Evolutionary conservation across 2,113 vertebrate genomes (phyloP), one percentile per base, ranked within the genome.

Genomic region (Psettodes erumei): DNA sequence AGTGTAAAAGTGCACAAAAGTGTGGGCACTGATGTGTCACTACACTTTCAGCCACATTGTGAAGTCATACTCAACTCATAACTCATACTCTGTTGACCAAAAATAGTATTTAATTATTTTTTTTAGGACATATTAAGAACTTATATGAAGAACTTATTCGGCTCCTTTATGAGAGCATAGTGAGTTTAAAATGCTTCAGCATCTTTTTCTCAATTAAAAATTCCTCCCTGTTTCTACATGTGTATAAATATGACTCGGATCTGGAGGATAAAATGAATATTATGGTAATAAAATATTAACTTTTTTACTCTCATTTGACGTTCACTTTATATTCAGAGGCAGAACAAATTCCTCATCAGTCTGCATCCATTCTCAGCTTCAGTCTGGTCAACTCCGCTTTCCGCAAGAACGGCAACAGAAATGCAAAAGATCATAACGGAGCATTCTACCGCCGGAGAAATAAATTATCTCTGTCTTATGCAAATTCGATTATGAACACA

Each of bases 371-470:
- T 38, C 27, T 72, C 19, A 19, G 51, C 72, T 55, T 64, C 67
- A 23, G 37, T 59, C 63, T 77, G 68, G 71, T 45, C 60, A 69
- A 30, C 38, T 71, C 43, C 28, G 21, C 62, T 50, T 47, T 53
- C 30, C 61, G 56, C 68, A 56, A 75, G 40, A 72, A 64, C 58
- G 66, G 16, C 72, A 66, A 32, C n/a, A 69, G 59, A 55, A 51
- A 75, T 82, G 78, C 48, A 75, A 33, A 66, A 82, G 45, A 67
- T 73, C 45, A 68, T 16, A 83, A 74, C 55, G 28, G 45, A 84
- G 53, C 68, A 58, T 60, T 69, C 48, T 32, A 54, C 53, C 38
- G 33, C 76, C 18, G 9, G 56, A 60, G 33, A 67, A 78, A 71
- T 38, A 67, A 45, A 11, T 23, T n/a, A 19, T 45, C 8, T 56